Conservation (phyloP, 2,797 vertebrate species). For the Fratercula arctica region DNA sequence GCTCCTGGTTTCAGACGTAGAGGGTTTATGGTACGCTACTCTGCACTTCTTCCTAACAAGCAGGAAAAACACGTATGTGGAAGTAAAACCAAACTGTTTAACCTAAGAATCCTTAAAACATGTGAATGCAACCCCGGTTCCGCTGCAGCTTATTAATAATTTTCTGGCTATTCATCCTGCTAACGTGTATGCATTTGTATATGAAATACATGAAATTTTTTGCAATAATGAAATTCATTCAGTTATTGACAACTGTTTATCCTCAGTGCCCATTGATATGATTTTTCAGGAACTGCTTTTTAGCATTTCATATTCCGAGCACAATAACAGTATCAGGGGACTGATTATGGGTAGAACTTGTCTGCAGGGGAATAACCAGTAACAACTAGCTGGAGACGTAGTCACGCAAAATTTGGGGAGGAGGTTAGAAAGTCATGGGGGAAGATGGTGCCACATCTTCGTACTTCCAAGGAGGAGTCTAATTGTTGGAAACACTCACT, state of each 20-base stretch:
- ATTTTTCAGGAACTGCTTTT: background rate
- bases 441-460: background rate
- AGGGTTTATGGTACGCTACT: fast-evolving
- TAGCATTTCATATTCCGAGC: background rate
- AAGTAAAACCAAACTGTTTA: background rate
- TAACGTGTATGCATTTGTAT: background rate
- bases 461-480: background rate
- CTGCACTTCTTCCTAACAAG: background rate
- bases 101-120: background rate
- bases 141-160: background rate
- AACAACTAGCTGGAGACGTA: background rate
- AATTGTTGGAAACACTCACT: background rate
- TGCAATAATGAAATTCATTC: background rate
- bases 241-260: background rate
- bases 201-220: background rate
- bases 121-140: background rate
- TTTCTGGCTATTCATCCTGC: background rate
- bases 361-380: background rate
- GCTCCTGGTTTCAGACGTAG: background rate
- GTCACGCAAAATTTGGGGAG: background rate
- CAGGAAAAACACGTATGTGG: background rate
- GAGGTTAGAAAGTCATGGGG: background rate
- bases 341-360: background rate
- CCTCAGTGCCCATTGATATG: background rate
- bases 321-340: background rate